Evolutionary conservation across 2,888 invertebrate species (phyloP).

Genomic region (Drosophila lacicola): DNA sequence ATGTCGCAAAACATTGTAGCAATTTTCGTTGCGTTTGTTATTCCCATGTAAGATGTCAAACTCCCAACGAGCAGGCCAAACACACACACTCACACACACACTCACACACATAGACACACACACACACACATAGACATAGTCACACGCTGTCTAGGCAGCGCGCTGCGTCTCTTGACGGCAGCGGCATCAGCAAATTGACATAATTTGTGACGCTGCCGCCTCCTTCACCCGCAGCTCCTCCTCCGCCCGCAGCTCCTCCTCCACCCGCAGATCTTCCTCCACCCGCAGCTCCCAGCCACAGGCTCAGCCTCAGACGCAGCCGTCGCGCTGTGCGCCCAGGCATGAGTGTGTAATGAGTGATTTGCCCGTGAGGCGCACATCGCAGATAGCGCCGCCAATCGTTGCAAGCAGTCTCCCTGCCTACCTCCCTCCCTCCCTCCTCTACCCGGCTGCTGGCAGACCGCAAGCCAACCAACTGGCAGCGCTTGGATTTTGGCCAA

Average conservation of each 20-base stretch:
- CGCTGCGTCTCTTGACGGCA: conserved; percentile 37
- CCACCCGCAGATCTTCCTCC: neutral
- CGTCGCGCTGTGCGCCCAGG: conserved; percentile 56
- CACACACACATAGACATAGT: neutral
- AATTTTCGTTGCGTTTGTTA: conserved; percentile 78
- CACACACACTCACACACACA: conserved; percentile 17
- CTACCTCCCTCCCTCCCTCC: neutral
- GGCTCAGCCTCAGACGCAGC: conserved; percentile 22
- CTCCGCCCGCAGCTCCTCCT: conserved; percentile 1
- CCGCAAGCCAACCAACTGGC: conserved; percentile 64
- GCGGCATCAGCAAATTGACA: conserved; percentile 73
- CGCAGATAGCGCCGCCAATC: conserved; percentile 53
- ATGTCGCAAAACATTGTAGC: conserved; percentile 72
- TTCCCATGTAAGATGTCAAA: conserved; percentile 80
- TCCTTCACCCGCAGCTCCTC: conserved; percentile 13
- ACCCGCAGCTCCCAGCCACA: conserved; percentile 2
- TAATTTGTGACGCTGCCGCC: conserved; percentile 71
- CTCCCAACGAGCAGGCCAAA: conserved; percentile 56
- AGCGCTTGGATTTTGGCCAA: conserved; percentile 66
- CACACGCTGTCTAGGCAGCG: conserved; percentile 25
- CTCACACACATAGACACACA: neutral
- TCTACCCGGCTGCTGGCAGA: conserved; percentile 4
- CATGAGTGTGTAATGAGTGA: conserved; percentile 79
- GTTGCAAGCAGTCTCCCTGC: conserved; percentile 1
- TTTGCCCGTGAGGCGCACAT: conserved; percentile 70